Base-by-base conservation (phyloP, 2,797 vertebrate species). In the Ataeniobius toweri region DNA sequence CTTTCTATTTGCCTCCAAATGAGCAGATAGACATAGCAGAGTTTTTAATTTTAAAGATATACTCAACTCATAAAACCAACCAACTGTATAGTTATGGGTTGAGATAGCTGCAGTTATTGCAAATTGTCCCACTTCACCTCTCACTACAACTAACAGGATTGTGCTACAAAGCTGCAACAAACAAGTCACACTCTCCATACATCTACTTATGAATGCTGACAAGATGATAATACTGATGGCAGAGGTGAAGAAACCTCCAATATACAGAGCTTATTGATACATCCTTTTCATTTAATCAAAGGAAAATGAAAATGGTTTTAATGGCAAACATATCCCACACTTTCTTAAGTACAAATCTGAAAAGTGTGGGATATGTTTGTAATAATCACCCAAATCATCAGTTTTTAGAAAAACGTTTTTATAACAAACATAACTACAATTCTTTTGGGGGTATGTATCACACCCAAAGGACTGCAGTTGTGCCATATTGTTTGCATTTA, bases 11-110 rank as follows among this genome's bases (percentile, higher is more conserved):
- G 24, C 4, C 26, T 8, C 39, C 51, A 74, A 80, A 72, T 80
- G 61, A 86, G 83, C 46, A 61, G 70, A 50, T 58, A 70, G 65
- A 51, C 70, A 63, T 22, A 48, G 24, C n/a, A 28, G 71, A 31
- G 50, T 36, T 72, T 44, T 67, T 56, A 0, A 46, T 53, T 55
- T 68, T 51, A 24, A 63, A 67, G 59, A 18, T 28, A 48, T 22
- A 67, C 3, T 46, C 59, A 56, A 67, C 50, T 48, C n/a, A 3
- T 28, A 39, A 18, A 5, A 67, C 20, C 18, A 12, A 12, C 26
- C n/a, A n/a, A 24, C 24, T n/a, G 14, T 46, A 46, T 13, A 1
- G 41, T 46, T 69, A 69, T 39, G 26, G 51, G 31, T 55, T 56
- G 51, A 14, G 31, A 39, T 56, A 39, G 51, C 53, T 39, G n/a